Conservation (phyloP, 2,113 vertebrate genomes). For the Aptenodytes patagonicus region DNA sequence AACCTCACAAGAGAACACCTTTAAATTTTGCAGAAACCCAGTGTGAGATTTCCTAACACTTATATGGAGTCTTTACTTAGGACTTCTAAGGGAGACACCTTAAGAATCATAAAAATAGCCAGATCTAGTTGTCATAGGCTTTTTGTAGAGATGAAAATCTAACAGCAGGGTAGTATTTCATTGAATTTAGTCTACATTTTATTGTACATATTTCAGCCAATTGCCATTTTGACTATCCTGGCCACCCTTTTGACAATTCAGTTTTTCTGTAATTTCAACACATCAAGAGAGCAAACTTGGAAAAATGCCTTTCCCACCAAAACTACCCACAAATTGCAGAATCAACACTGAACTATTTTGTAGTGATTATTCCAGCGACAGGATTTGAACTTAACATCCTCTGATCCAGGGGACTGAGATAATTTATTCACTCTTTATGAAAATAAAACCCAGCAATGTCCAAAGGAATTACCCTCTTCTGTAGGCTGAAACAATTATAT, state of each 20-base stretch:
- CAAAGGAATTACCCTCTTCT: constrained; percentile 56
- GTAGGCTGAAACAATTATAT: constrained; percentile 60
- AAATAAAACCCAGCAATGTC: constrained; percentile 59
- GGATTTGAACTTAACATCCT: constrained; percentile 63
- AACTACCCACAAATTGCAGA: constrained; percentile 73
- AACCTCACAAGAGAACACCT: background rate
- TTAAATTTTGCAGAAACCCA: background rate
- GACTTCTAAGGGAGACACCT: background rate
- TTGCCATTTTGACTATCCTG: constrained; percentile 39
- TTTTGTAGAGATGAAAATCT: constrained; percentile 14
- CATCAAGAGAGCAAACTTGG: constrained; percentile 50
- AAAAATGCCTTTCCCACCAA: constrained; percentile 64
- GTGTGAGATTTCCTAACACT: background rate
- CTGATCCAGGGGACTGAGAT: constrained; percentile 53
- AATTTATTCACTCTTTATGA: constrained; percentile 61
- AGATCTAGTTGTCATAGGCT: background rate
- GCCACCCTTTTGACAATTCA: constrained; percentile 54
- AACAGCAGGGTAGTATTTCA: constrained; percentile 24
- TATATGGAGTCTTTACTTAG: background rate
- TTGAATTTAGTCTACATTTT: constrained; percentile 30
- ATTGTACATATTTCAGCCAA: constrained; percentile 28
- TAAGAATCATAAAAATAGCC: background rate
- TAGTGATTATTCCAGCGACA: constrained; percentile 47
- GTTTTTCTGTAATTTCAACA: constrained; percentile 62
- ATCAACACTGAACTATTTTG: constrained; percentile 70